Base-by-base conservation (phyloP, 2,113 vertebrate genomes). In the Corythaeola cristata region DNA sequence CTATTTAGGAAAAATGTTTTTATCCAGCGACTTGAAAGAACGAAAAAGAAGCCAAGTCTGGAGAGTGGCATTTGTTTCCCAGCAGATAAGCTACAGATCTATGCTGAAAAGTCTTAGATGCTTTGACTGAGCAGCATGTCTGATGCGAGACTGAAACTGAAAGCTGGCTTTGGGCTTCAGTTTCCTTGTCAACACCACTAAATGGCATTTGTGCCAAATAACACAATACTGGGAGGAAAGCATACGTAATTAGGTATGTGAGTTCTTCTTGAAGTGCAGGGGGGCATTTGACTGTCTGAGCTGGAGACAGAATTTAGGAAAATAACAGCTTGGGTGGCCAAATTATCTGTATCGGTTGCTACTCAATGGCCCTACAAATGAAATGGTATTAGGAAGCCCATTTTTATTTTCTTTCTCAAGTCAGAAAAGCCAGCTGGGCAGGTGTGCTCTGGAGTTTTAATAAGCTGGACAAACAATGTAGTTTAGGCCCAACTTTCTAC, bases 101-200 rank as follows among this genome's bases (percentile, higher is more conserved):
- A 17, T 0, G 3, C 45, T 90, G 72, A 76, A 90, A 94, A 91
- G 33, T 47, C 71, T 90, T 72, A 50, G 53, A n/a, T 87, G 74
- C 44, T 85, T 83, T 85, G 72, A 84, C 55, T 84, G 87, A 94
- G 52, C 50, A 94, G 72, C 56, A 20, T 80, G 52, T 87, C 78
- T 85, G 81, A 88, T 91, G 39, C 20, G 87, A 90, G 88, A 73
- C 78, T 92, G 81, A 96, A 95, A 88, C 90, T 79, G 81, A 94
- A 94, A 91, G 76, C 84, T 93, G 88, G 11, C 81, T 92, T 66
- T 30, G 58, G 47, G 52, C 41, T 62, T 83, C 63, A 72, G 63
- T 89, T 96, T 73, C 33, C 62, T 75, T 89, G 77, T 97, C 90
- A 75, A 88, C 52, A 53, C 41, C 50, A 33, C 62, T 69, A 89